These are phyloP conservation scores for Machaerirhynchus nigripectus DNA, from an alignment of 2,113 vertebrate species.

Conservation along the genomic window DNA sequence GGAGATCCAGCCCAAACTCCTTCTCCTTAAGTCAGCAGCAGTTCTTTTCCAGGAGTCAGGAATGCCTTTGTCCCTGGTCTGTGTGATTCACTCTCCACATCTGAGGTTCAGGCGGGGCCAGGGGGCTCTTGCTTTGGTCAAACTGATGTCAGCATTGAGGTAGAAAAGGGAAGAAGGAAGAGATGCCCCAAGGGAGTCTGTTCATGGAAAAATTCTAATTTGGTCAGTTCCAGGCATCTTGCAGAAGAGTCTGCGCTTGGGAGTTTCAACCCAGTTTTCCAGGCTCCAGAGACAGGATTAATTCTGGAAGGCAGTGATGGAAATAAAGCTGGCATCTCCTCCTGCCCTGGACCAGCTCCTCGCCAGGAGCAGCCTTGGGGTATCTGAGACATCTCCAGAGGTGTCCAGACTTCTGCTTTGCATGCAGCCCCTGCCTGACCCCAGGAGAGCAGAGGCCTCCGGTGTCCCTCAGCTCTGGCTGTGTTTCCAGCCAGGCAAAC, in stretches of 20 bases:
- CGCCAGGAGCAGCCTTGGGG: fast-evolving
- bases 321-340: background rate
- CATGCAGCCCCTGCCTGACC: background rate
- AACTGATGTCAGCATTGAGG: constrained; percentile 19
- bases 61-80: background rate
- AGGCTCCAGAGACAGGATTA: background rate
- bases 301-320: constrained; percentile 10
- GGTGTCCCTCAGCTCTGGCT: background rate
- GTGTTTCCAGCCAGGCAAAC: background rate
- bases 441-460: background rate
- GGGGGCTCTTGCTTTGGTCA: background rate
- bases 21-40: background rate
- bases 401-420: background rate
- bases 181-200: background rate
- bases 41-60: background rate
- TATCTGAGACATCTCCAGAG: background rate
- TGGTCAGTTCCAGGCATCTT: background rate
- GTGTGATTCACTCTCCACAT: constrained; percentile 24
- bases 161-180: background rate
- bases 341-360: background rate
- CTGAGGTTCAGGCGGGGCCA: background rate
- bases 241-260: background rate
- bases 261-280: constrained; percentile 9
- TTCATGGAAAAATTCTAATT: constrained; percentile 36
- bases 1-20: background rate